Evolutionary conservation across 1,140 invertebrate species (phyloP).

Genomic region (Calliphora vicina): DNA sequence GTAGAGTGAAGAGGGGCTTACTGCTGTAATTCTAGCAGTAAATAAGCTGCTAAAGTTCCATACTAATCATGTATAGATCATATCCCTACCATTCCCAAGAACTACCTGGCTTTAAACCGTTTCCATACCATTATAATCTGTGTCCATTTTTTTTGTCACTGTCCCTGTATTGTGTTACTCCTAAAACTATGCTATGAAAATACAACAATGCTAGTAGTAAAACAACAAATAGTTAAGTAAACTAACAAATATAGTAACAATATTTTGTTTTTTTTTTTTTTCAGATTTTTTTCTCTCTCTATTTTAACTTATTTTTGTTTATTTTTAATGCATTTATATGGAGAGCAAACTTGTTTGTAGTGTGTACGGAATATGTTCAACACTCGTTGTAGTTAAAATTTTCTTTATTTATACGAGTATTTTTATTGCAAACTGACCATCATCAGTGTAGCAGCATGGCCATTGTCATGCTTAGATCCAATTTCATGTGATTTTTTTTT

Average conservation of each 20-base stretch:
- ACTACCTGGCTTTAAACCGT: background rate
- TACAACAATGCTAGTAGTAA: background rate
- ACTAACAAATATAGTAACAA: conserved; percentile 24
- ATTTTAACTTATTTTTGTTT: background rate
- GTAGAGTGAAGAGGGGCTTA: too few species aligned
- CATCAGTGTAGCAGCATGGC: background rate
- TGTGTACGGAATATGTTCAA: background rate
- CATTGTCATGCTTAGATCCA: background rate
- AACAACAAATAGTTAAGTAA: conserved; percentile 29
- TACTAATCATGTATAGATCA: too few species aligned
- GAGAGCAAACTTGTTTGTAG: background rate
- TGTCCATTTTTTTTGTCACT: background rate
- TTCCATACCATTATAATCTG: too few species aligned
- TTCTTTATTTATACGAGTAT: background rate
- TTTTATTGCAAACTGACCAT: too few species aligned
- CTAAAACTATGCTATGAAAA: background rate
- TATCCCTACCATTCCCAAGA: too few species aligned
- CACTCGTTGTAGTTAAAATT: background rate
- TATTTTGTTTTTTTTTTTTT: background rate
- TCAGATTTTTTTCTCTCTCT: background rate
- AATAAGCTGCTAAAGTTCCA: too few species aligned
- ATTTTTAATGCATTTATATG: background rate
- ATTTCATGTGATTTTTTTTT: background rate
- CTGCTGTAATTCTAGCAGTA: too few species aligned
- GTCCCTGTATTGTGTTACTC: background rate